Evolutionary conservation across 2,113 vertebrate species (phyloP).

Genomic region (Salvelinus sp.): DNA sequence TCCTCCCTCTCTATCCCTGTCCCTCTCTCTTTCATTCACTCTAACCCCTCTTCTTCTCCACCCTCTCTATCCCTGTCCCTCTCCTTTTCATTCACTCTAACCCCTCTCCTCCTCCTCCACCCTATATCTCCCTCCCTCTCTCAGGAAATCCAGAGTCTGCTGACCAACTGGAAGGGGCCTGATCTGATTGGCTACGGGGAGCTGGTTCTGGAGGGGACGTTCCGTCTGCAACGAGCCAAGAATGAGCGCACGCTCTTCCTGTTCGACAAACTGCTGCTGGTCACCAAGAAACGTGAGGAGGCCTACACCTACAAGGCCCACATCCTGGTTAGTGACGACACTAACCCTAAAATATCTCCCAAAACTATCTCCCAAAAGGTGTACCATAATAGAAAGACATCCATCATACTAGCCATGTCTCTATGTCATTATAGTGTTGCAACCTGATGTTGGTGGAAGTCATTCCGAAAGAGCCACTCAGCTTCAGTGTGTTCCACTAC

Average conservation of each 20-base stretch:
- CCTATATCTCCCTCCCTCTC: too few relatives aligned
- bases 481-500: constrained; percentile 98
- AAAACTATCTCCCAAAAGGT: too few relatives aligned
- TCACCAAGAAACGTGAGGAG: constrained; percentile 96
- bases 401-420: not conserved
- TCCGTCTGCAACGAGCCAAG: constrained; percentile 94
- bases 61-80: not conserved
- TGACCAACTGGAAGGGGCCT: constrained; percentile 97
- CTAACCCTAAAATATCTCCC: not conserved
- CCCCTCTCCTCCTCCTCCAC: too few relatives aligned
- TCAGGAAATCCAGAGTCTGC: constrained; percentile 96
- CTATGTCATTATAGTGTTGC: constrained; percentile 81
- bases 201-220: constrained; percentile 93
- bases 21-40: too few relatives aligned
- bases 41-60: not conserved
- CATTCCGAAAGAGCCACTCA: constrained; percentile 94
- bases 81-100: too few relatives aligned
- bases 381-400: too few relatives aligned
- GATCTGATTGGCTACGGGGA: constrained; percentile 96
- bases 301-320: constrained; percentile 93
- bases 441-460: constrained; percentile 99
- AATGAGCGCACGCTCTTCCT: constrained; percentile 95
- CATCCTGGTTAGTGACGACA: constrained; percentile 84
- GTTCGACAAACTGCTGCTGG: constrained; percentile 92
- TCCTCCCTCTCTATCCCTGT: not conserved